Percentiles rank a stretch among this genome's conserved stretches.
Conservation (phyloP, 2,113 vertebrate species). For the Machaerirhynchus nigripectus region DNA sequence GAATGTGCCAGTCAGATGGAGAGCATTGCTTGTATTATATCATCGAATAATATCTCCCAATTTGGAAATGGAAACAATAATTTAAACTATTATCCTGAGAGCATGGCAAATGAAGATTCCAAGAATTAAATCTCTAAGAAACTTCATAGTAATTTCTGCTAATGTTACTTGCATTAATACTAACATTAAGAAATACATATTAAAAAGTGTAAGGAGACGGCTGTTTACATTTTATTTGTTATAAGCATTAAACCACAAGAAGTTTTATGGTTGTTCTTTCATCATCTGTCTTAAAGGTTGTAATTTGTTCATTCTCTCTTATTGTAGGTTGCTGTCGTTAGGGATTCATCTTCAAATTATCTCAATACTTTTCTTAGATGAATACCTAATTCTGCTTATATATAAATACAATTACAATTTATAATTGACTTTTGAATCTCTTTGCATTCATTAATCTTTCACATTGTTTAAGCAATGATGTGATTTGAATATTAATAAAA, state of each 20-base stretch:
- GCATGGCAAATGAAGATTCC: background rate
- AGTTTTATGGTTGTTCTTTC: background rate
- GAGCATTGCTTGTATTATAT: background rate
- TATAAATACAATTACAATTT: constrained; percentile 59
- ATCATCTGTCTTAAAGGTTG: background rate
- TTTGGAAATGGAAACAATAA: background rate
- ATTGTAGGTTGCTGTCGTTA: background rate
- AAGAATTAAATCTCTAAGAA: background rate
- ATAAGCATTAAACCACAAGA: background rate
- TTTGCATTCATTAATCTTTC: constrained; percentile 49
- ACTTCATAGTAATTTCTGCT: background rate
- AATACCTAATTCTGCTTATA: constrained; percentile 9
- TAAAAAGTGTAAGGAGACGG: background rate
- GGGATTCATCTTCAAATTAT: background rate
- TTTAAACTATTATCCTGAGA: background rate
- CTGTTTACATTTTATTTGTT: background rate
- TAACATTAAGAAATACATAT: background rate
- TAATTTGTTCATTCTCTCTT: background rate
- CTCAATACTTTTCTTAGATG: constrained; percentile 11
- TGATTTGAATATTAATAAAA: constrained; percentile 48
- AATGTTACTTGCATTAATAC: background rate
- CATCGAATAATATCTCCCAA: background rate
- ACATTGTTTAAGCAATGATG: constrained; percentile 46
- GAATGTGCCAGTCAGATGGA: background rate
- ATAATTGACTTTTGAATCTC: constrained; percentile 49